Evolutionary conservation across 2,797 vertebrate genomes (phyloP), one percentile per base, ranked within the genome.

Genomic region (Bovichtus variegatus): DNA sequence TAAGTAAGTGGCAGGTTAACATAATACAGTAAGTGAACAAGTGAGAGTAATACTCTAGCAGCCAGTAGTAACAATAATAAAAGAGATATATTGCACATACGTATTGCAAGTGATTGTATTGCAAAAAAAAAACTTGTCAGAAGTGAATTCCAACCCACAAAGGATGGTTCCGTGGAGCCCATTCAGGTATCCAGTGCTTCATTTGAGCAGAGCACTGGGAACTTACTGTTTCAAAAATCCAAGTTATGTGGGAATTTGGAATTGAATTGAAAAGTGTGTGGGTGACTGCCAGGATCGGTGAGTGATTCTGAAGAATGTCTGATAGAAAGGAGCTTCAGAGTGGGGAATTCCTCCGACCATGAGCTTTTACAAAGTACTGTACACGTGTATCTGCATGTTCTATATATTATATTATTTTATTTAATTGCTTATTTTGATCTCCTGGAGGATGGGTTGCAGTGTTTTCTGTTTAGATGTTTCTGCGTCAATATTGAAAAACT

Each of bases 161-260:
- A 10, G 55, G 31, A 46, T 10, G 44, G 34, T 40, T 57, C 49
- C 34, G 58, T 40, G 46, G n/a, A 62, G 51, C 19, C 68, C 65
- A 59, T 55, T 46, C 29, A 58, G 25, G 78, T 68, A 13, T 13
- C 31, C 27, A 57, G 36, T 65, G 23, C 6, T 47, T 34, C 8
- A 47, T 49, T 16, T 16, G 71, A 65, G 69, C 49, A 23, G 44
- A 58, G 34, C 9, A 9, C 36, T 53, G 58, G 77, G 50, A 43
- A 31, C 60, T 58, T 69, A 69, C 78, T 73, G 55, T 80, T 78
- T 75, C 10, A 76, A 72, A 83, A 72, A 73, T 74, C 36, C 15
- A 59, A 81, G 74, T 86, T 80, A 77, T 87, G 76, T 75, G 25
- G 81, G 80, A 80, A 74, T 79, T 63, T 64, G 21, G 51, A 76